A percentile compares a stretch with the other conserved stretches of the same genome.
phyloP scores from a whole-genome alignment of 2,888 invertebrate genomes.

The Smittia aterrima region DNA sequence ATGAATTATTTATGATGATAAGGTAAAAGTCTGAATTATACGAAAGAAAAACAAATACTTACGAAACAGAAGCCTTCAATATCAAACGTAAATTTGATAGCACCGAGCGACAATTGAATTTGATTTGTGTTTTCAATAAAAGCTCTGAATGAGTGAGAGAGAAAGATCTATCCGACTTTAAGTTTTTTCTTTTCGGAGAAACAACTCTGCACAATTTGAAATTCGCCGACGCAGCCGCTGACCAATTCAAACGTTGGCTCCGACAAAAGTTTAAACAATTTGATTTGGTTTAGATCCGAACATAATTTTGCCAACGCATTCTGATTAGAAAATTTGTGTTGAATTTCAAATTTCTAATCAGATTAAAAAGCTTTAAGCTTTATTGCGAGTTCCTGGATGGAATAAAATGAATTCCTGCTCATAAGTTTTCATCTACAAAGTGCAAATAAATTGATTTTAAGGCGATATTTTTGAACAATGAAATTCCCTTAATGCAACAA shows the following conservation, averaged over 20 bases:
- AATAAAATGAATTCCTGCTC: too few relatives aligned
- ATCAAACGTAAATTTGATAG: conserved; percentile 16
- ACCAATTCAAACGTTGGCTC: too few relatives aligned
- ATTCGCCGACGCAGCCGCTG: too few relatives aligned
- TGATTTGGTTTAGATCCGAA: not conserved
- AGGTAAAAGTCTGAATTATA: not conserved
- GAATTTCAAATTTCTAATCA: too few relatives aligned
- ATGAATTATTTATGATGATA: not conserved
- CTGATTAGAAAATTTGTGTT: too few relatives aligned
- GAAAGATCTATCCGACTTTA: not conserved
- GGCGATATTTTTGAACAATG: too few relatives aligned
- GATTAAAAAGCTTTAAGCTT: too few relatives aligned
- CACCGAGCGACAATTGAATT: not conserved
- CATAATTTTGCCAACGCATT: not conserved
- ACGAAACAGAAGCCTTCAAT: conserved; percentile 32
- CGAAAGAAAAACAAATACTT: not conserved
- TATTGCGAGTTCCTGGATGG: too few relatives aligned
- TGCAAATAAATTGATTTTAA: too few relatives aligned
- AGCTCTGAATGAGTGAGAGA: not conserved
- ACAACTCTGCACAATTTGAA: too few relatives aligned
- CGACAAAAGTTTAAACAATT: not conserved
- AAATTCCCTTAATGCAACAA: too few relatives aligned
- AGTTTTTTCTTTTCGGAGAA: not conserved
- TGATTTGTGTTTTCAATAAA: not conserved
- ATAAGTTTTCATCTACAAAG: too few relatives aligned